Percentiles rank a stretch among this genome's conserved stretches.
Conservation (phyloP, 2,888 invertebrate genomes). For the Synergus gifuensis region DNA sequence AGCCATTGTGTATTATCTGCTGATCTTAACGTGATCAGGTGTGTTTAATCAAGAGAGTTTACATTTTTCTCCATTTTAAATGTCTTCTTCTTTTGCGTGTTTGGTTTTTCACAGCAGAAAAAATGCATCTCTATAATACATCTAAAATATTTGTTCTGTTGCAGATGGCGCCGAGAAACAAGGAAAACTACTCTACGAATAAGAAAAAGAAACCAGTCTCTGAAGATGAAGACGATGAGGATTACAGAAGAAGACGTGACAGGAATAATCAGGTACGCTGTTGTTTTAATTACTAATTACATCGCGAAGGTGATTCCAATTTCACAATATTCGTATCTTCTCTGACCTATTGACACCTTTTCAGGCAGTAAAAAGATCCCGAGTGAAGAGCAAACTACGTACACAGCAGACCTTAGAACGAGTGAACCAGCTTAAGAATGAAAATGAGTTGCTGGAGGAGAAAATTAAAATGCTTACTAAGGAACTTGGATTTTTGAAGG, state of each 20-base stretch:
- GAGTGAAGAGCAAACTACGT: constrained; percentile 87
- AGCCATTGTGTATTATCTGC: constrained; percentile 8
- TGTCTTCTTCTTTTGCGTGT: not conserved
- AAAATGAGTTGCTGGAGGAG: constrained; percentile 89
- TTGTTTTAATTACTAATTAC: constrained; percentile 12
- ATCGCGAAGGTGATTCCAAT: constrained; percentile 16
- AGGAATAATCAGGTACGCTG: constrained; percentile 86
- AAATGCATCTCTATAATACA: not conserved
- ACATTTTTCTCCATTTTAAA: constrained; percentile 28
- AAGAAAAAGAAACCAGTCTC: constrained; percentile 74
- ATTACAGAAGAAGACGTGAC: constrained; percentile 86
- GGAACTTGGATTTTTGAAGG: constrained; percentile 89
- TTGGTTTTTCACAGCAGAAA: constrained; percentile 3
- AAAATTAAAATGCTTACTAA: constrained; percentile 90
- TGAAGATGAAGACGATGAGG: constrained; percentile 84
- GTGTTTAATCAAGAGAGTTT: constrained; percentile 5
- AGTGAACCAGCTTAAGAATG: constrained; percentile 86
- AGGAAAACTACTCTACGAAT: constrained; percentile 66
- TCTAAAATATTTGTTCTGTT: constrained; percentile 44
- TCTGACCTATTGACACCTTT: constrained; percentile 55
- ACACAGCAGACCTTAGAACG: constrained; percentile 88
- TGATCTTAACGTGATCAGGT: constrained; percentile 6
- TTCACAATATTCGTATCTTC: constrained; percentile 17
- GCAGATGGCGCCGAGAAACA: constrained; percentile 75
- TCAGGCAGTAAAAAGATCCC: constrained; percentile 90